Evolutionary conservation across 2,113 vertebrate genomes (phyloP).

Genomic region (Bambusicola thoracicus): DNA sequence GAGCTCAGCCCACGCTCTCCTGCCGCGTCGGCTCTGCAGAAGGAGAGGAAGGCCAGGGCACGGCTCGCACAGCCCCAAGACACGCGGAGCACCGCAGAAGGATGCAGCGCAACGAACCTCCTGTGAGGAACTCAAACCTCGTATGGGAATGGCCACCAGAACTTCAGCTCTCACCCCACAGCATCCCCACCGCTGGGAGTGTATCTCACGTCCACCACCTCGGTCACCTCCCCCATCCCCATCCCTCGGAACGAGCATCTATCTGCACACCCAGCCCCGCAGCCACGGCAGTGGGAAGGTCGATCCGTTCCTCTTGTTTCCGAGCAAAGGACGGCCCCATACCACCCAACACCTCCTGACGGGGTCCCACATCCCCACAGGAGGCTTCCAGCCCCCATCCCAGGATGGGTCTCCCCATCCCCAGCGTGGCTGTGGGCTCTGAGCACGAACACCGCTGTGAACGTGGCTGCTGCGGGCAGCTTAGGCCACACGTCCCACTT

Average conservation of each 20-base stretch:
- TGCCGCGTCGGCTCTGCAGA: background rate
- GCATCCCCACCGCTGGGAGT: fast-evolving
- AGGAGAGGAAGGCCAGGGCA: no score
- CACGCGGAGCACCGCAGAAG: background rate
- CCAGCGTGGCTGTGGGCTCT: fast-evolving
- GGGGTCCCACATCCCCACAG: background rate
- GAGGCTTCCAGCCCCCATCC: fast-evolving
- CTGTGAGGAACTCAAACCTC: fast-evolving
- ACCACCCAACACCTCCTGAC: fast-evolving
- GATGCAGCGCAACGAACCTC: fast-evolving
- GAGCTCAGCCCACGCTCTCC: fast-evolving
- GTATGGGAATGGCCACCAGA: fast-evolving
- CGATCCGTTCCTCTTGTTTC: background rate
- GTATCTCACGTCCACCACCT: fast-evolving
- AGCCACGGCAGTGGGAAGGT: background rate
- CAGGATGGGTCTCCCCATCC: no score
- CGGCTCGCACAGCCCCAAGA: fast-evolving
- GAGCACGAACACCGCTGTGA: fast-evolving
- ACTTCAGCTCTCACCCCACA: fast-evolving
- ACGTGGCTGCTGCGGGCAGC: background rate
- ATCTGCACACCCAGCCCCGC: background rate
- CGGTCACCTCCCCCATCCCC: background rate
- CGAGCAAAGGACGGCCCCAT: background rate
- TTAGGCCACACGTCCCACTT: background rate
- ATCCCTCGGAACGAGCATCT: background rate